Conservation (phyloP, 2,797 vertebrate genomes). For the Melanotaenia trifasciata region DNA sequence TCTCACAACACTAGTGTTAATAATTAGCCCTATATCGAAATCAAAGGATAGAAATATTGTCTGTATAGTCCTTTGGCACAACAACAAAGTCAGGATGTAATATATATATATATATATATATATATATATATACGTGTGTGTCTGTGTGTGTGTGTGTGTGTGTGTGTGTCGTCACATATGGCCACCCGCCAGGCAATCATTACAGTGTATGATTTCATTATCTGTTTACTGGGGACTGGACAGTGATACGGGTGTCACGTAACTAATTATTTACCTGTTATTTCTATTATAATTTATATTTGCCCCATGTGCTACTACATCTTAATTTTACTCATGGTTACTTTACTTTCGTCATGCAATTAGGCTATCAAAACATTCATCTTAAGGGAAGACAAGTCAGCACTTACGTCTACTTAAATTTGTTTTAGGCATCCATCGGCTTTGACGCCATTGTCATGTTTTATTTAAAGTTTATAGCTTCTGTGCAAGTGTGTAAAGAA, state of each 20-base stretch:
- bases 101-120: too few relatives aligned
- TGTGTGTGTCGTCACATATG: neutral
- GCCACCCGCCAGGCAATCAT: slow-evolving; percentile 26
- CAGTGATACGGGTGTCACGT: neutral
- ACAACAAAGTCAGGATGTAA: neutral
- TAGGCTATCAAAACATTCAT: slow-evolving; percentile 14
- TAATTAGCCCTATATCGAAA: slow-evolving; percentile 77
- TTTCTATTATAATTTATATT: neutral
- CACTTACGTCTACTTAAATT: slow-evolving; percentile 7
- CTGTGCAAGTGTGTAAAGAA: slow-evolving; percentile 67
- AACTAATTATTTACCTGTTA: slow-evolving; percentile 44
- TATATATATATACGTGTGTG: too few relatives aligned
- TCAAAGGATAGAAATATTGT: slow-evolving; percentile 49
- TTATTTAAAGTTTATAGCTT: slow-evolving; percentile 76
- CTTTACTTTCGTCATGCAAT: neutral
- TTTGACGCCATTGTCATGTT: slow-evolving; percentile 64
- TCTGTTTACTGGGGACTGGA: neutral
- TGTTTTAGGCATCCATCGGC: slow-evolving; percentile 24
- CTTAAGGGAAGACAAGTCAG: neutral
- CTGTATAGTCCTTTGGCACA: slow-evolving; percentile 8
- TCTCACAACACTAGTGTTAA: slow-evolving; percentile 46
- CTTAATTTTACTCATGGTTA: neutral
- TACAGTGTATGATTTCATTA: neutral
- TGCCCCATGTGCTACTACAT: neutral
- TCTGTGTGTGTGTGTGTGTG: too few relatives aligned